Base-by-base conservation (phyloP, 2,113 vertebrate species). In the Colistium nudipinnis region DNA sequence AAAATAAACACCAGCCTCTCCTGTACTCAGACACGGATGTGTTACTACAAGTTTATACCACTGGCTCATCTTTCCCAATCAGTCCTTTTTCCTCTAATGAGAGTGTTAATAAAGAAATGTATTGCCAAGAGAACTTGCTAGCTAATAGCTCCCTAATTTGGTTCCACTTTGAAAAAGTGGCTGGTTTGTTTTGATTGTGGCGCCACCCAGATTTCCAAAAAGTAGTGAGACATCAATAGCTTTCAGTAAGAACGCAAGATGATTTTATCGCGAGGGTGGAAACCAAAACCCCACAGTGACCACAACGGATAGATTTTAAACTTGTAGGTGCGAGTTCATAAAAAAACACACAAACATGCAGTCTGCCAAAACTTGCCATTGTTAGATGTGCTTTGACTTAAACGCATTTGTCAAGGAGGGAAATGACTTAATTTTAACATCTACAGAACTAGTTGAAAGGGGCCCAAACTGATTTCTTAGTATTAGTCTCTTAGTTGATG, bases 1-100 rank as follows among this genome's bases (percentile, higher is more conserved):
- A 69, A 73, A 78, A 49, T 74, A 71, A 62, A 74, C 74, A 74
- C 33, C 38, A 54, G 71, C 31, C 61, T 55, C 54, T 54, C 20
- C 47, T 72, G 25, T 65, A 43, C 35, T 66, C 60, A 72, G 44
- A 72, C 19, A 66, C 48, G 16, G 27, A 35, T 36, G 4, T 71
- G 33, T 51, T 1, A 47, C 52, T 3, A 61, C 7, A 62, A 10
- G 45, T 51, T 65, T 62, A 41, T 12, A 47, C 31, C 35, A 51
- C 39, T 53, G 51, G 49, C 63, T 78, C 54, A 54, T 54, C 19
- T 47, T 41, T 53, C 76, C 31, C 28, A 64, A 71, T 70, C 13
- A 17, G 39, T 73, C 12, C 7, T 24, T 52, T 57, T 51, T 4
- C 30, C 16, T 48, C 12, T 30, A 47, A 59, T 60, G 33, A 55